Percentiles rank a stretch among this genome's conserved stretches.
These are phyloP conservation scores for Tenebrio molitor DNA, from an alignment of 1,140 invertebrate species.

Conservation along the genomic window DNA sequence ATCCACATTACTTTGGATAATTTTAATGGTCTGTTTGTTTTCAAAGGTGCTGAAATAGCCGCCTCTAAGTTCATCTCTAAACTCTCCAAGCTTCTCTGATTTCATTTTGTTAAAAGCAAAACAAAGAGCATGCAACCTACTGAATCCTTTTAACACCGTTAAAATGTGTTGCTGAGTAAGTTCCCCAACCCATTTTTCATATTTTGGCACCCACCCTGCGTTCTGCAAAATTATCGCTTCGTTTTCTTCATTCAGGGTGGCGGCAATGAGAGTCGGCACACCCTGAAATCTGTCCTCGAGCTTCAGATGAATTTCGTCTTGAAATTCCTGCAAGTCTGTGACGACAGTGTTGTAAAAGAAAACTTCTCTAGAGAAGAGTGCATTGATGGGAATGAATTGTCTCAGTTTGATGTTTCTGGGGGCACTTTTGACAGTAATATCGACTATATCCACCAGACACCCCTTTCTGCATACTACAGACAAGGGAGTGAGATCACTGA, in stretches of 20 bases:
- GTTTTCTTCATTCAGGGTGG: background rate
- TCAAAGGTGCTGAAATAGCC: conserved; percentile 1
- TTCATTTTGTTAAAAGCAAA: background rate
- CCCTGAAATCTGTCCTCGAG: background rate
- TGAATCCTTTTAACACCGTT: background rate
- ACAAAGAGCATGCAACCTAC: background rate
- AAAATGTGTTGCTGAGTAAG: conserved; percentile 1
- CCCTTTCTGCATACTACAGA: conserved; percentile 13
- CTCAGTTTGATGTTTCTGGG: background rate
- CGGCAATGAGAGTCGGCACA: background rate
- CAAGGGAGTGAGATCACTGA: background rate
- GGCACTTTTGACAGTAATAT: background rate
- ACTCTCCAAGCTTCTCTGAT: background rate
- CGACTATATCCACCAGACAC: conserved; percentile 7
- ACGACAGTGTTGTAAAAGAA: conserved; percentile 18
- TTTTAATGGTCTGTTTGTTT: background rate
- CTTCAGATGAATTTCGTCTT: background rate
- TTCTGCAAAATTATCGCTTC: conserved; percentile 13
- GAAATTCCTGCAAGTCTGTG: conserved; percentile 3
- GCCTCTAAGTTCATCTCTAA: background rate
- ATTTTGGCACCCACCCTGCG: conserved; percentile 2
- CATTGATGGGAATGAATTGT: background rate
- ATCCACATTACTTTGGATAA: background rate
- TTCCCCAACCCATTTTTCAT: conserved; percentile 19
- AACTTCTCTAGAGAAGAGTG: background rate